Conservation (phyloP, 2,797 vertebrate species). For the Sebastes flavidus region DNA sequence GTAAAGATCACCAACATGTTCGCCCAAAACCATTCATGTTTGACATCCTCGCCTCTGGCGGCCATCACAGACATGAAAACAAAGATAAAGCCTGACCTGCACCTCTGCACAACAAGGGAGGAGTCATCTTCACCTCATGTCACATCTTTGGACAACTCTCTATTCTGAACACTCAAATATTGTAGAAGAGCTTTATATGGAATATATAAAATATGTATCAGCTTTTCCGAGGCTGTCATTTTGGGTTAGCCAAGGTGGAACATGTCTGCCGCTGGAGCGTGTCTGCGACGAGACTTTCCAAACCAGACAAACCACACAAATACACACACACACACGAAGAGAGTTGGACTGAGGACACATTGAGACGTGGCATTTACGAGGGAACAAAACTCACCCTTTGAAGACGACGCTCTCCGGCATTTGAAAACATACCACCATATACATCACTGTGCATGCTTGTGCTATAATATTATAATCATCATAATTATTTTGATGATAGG, state of each 20-base stretch:
- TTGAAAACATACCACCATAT: constrained; percentile 18
- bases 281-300: constrained; percentile 58
- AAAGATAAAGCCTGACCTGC: not conserved
- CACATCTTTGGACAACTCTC: not conserved
- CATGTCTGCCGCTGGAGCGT: constrained; percentile 46
- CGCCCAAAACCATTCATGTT: not conserved
- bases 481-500: constrained; percentile 29
- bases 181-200: constrained; percentile 32
- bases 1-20: not conserved
- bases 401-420: constrained; percentile 14
- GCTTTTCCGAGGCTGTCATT: constrained; percentile 52
- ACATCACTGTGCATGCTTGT: not conserved
- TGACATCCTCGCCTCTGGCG: not conserved
- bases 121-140: not conserved
- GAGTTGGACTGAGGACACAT: constrained; percentile 24
- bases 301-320: constrained; percentile 16
- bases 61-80: not conserved
- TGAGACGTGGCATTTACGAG: constrained; percentile 63
- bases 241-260: constrained; percentile 65
- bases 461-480: constrained; percentile 3
- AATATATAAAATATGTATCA: constrained; percentile 50
- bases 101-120: not conserved
- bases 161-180: not conserved
- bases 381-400: constrained; percentile 21
- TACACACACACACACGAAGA: constrained; percentile 6